phyloP scores from a whole-genome alignment of 1,140 invertebrate species.

The Phocides pigmalion region DNA sequence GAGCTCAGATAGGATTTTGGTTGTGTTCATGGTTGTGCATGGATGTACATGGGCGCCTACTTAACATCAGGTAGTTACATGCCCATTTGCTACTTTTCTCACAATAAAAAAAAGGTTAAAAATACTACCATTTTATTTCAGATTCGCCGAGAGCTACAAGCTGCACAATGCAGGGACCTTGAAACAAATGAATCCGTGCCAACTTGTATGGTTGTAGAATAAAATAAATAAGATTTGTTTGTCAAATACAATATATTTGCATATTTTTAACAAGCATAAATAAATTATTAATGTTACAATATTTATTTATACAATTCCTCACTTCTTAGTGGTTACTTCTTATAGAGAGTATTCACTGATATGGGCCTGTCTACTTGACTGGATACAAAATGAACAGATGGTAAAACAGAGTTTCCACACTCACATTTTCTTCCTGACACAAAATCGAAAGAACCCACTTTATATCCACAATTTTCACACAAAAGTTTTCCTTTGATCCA shows the following conservation, averaged over 20 bases:
- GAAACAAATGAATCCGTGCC: constrained; percentile 81
- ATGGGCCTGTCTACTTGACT: constrained; percentile 84
- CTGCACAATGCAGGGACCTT: constrained; percentile 92
- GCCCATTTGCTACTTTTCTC: too few relatives aligned
- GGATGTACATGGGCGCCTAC: too few relatives aligned
- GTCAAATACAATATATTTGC: constrained; percentile 23
- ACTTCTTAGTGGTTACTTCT: too few relatives aligned
- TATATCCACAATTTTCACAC: constrained; percentile 84
- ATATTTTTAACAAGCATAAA: background rate
- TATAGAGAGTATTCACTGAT: constrained; percentile 26
- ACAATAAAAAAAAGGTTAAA: too few relatives aligned
- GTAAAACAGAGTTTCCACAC: constrained; percentile 81
- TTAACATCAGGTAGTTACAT: too few relatives aligned
- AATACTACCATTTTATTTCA: constrained; percentile 36
- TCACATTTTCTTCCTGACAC: constrained; percentile 85
- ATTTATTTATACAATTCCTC: too few relatives aligned
- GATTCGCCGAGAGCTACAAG: constrained; percentile 90
- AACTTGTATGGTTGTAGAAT: constrained; percentile 47
- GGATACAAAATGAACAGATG: constrained; percentile 82
- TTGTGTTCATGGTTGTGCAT: too few relatives aligned
- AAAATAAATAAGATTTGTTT: constrained; percentile 41
- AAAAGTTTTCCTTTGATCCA: constrained; percentile 87
- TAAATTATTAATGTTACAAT: too few relatives aligned
- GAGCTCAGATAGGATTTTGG: too few relatives aligned
- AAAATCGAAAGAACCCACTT: constrained; percentile 87